Conservation (phyloP, 2,888 invertebrate genomes). For the Hydraecia micacea region DNA sequence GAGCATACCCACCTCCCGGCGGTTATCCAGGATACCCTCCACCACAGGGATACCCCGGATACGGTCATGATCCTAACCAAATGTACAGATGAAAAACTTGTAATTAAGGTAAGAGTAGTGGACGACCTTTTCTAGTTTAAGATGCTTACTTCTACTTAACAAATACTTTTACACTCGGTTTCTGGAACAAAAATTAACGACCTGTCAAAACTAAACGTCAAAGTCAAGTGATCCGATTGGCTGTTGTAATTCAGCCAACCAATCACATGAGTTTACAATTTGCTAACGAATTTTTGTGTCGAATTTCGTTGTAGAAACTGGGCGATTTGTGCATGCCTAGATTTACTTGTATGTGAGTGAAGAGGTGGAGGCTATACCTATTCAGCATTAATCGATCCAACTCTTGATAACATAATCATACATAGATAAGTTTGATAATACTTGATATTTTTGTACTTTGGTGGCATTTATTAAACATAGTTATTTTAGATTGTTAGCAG, state of each 20-base stretch:
- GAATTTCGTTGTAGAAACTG: neutral
- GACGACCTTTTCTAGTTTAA: conserved; percentile 70
- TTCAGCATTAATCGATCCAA: conserved; percentile 34
- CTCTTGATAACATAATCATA: conserved; percentile 23
- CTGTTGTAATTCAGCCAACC: neutral
- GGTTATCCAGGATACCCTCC: conserved; percentile 71
- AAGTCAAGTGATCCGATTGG: neutral
- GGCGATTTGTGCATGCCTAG: conserved; percentile 31
- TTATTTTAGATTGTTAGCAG: conserved; percentile 4
- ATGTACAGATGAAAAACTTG: conserved; percentile 77
- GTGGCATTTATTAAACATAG: conserved; percentile 21
- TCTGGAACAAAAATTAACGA: neutral
- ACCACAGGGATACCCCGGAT: conserved; percentile 69
- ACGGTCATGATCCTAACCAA: conserved; percentile 66
- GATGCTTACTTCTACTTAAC: conserved; percentile 6
- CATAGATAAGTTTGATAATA: conserved; percentile 45
- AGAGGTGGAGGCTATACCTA: conserved; percentile 24
- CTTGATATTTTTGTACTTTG: conserved; percentile 15
- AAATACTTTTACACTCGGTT: neutral
- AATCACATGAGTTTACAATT: neutral
- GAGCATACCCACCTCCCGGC: conserved; percentile 69
- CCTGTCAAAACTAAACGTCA: conserved; percentile 4
- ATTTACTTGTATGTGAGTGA: conserved; percentile 22
- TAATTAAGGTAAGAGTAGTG: conserved; percentile 76
- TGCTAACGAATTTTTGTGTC: neutral